These are phyloP conservation scores for Clitarchus hookeri DNA, from an alignment of 2,888 invertebrate species.

Conservation along the genomic window DNA sequence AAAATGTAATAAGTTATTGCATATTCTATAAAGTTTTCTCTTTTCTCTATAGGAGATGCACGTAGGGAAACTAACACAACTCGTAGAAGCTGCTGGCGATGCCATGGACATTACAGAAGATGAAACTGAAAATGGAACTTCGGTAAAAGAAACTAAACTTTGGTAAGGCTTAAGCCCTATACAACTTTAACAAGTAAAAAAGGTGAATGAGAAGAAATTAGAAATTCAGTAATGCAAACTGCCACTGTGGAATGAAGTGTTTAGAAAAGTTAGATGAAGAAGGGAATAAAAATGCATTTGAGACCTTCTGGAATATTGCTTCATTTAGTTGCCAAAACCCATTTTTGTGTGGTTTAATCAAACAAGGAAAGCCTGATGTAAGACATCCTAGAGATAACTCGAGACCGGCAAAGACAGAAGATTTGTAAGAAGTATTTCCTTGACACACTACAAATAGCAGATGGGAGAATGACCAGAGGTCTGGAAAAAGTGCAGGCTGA, in stretches of 20 bases:
- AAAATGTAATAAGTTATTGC: background rate
- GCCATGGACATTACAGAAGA: too few species aligned
- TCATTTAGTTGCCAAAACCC: background rate
- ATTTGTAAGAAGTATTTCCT: conserved; percentile 28
- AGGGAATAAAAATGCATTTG: background rate
- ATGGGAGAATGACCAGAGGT: conserved; percentile 26
- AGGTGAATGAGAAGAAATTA: background rate
- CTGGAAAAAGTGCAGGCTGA: background rate
- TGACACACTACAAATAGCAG: conserved; percentile 22
- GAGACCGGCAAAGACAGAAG: conserved; percentile 14
- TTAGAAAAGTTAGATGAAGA: background rate
- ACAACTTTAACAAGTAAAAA: conserved; percentile 17
- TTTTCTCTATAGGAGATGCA: background rate
- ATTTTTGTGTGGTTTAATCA: conserved; percentile 23
- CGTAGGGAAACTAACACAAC: background rate
- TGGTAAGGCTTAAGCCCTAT: background rate
- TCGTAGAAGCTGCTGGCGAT: background rate
- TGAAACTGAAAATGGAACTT: background rate
- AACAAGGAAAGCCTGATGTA: background rate
- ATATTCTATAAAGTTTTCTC: background rate
- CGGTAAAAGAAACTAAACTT: background rate
- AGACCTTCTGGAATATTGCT: conserved; percentile 22
- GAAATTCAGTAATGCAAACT: background rate
- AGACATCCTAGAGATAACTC: background rate
- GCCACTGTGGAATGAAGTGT: conserved; percentile 21